These are phyloP conservation scores for Oscheius sp. DNA, from an alignment of 2,888 invertebrate genomes.

Conservation along the genomic window DNA sequence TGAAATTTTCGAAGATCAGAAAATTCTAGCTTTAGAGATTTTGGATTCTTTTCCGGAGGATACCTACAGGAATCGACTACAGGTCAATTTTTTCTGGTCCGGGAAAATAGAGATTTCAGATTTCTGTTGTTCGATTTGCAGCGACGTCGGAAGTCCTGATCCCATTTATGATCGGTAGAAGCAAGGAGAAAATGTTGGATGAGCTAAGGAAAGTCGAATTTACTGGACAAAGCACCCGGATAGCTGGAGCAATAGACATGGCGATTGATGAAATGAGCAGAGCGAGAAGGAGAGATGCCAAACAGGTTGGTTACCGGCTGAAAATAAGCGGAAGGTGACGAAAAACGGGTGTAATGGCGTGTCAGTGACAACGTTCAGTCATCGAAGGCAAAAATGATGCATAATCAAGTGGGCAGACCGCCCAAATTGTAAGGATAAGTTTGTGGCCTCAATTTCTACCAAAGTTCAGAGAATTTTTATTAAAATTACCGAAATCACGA, in stretches of 20 bases:
- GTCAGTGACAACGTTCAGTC: not conserved
- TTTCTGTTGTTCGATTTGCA: conserved; percentile 60
- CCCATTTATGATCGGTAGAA: conserved; percentile 36
- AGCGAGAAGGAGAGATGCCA: conserved; percentile 23
- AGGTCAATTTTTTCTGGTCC: conserved; percentile 9
- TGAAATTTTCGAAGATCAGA: conserved; percentile 55
- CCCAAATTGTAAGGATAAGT: too few species aligned
- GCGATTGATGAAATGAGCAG: conserved; percentile 38
- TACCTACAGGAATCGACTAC: conserved; percentile 34
- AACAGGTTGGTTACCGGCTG: too few species aligned
- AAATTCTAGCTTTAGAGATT: conserved; percentile 52
- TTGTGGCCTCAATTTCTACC: too few species aligned
- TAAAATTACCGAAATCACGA: too few species aligned
- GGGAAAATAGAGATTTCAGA: conserved; percentile 4
- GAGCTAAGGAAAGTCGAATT: conserved; percentile 49
- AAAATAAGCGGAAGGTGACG: too few species aligned
- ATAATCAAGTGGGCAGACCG: too few species aligned
- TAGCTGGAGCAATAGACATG: conserved; percentile 55
- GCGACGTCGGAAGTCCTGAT: conserved; percentile 48
- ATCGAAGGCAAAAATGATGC: too few species aligned
- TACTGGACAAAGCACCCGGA: conserved; percentile 61
- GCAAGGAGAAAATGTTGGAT: conserved; percentile 48
- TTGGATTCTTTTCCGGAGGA: conserved; percentile 39
- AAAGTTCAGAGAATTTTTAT: too few species aligned
- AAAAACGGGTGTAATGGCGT: not conserved